Base-by-base conservation (phyloP, 2,113 vertebrate genomes). In the Bolborhynchus lineola region DNA sequence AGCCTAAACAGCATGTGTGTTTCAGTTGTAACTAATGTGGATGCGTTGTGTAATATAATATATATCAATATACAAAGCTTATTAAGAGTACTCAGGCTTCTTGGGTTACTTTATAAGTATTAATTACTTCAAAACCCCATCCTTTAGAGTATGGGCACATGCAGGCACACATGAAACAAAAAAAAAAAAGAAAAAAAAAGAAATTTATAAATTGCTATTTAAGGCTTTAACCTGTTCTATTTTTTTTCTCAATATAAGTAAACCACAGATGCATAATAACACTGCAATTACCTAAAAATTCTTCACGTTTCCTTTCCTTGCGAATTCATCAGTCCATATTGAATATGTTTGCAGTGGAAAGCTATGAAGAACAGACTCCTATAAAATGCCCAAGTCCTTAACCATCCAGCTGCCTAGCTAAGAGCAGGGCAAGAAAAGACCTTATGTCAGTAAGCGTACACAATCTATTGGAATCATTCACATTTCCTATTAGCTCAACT, bases 101-200 rank as follows among this genome's bases (percentile, higher is more conserved):
- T 81, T 78, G 21, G 31, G 59, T 92, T 93, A 83, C 25, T 88
- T 74, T 78, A 16, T 60, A 68, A 85, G 29, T 55, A 50, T 44
- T 17, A 93, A 83, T 70, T 86, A 62, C 41, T 70, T 88, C 37
- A 81, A 78, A 93, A 86, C 63, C 0, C 0, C 74, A 21, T 53
- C 12, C 41, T 72, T 49, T 59, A 74, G 17, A 3, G 2, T 23
- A 59, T 7, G n/a, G 25, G 8, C 21, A 2, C 33, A 47, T 16
- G 18, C 3, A 49, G 18, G 13, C 12, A 39, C 28, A 69, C 2
- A 3, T 24, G 24, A 7, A 8, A 2, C 10, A 4, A 2, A 2
- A 39, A 35, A 7, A 12, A 31, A 13, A n/a, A 13, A 2, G 5
- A 39, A 29, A 13, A 3, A 13, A n/a, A 50, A 52, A 67, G 35